phyloP scores from a whole-genome alignment of 1,140 invertebrate species.

The Cotesia typhae region DNA sequence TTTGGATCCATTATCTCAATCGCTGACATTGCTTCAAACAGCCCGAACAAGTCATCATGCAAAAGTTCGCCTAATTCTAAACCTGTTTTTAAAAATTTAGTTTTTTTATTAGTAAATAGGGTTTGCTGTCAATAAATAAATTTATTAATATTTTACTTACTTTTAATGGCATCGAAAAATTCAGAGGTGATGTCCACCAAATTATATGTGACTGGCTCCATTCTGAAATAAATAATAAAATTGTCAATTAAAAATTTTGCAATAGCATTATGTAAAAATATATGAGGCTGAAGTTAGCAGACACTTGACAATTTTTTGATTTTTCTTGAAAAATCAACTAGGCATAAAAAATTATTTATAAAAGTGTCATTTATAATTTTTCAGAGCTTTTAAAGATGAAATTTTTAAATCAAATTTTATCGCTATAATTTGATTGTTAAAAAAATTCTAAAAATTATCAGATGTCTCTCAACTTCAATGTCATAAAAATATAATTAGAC shows the following conservation, averaged over 20 bases:
- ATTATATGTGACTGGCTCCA: slow-evolving; percentile 69
- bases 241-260: slow-evolving; percentile 41
- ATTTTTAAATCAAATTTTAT: no score
- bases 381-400: no score
- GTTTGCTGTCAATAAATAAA: no score
- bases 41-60: slow-evolving; percentile 90
- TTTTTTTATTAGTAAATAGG: slow-evolving; percentile 16
- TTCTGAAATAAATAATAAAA: slow-evolving; percentile 46
- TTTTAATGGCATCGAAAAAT: slow-evolving; percentile 79
- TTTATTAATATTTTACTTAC: slow-evolving; percentile 59
- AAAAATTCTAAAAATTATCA: no score
- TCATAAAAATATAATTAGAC: slow-evolving; percentile 3
- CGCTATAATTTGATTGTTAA: no score
- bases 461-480: no score
- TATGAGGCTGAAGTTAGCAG: not conserved
- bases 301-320: no score
- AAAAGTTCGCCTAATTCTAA: slow-evolving; percentile 87
- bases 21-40: slow-evolving; percentile 99
- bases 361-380: no score
- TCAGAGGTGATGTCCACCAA: slow-evolving; percentile 82
- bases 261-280: slow-evolving; percentile 20
- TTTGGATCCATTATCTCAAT: slow-evolving; percentile 99
- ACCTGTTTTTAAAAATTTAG: slow-evolving; percentile 65
- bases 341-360: no score
- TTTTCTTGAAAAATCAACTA: no score